Conservation (phyloP, 2,888 invertebrate genomes). For the Ditula angustiorana region DNA sequence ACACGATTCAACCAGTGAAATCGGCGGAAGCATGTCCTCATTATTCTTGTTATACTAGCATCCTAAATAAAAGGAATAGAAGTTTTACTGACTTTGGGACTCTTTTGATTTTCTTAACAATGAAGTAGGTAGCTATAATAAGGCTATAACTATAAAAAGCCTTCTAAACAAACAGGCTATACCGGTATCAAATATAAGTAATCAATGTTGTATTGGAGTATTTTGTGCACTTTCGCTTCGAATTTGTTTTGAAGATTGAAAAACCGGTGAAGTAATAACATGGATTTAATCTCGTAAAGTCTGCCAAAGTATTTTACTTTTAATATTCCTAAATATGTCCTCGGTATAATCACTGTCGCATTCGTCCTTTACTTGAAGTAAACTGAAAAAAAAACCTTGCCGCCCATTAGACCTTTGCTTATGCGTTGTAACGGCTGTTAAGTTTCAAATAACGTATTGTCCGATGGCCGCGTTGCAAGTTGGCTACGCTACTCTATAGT, state of each 20-base stretch:
- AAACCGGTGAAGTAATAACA: too few relatives aligned
- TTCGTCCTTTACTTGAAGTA: neutral
- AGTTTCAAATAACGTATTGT: conserved; percentile 31
- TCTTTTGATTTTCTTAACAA: too few relatives aligned
- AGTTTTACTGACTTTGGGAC: neutral
- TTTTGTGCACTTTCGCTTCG: too few relatives aligned
- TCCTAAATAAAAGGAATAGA: neutral
- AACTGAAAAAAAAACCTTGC: conserved; percentile 13
- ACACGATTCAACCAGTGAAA: conserved; percentile 53
- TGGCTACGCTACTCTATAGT: conserved; percentile 47
- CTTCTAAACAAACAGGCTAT: too few relatives aligned
- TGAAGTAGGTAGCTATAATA: too few relatives aligned
- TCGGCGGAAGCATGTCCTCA: conserved; percentile 55
- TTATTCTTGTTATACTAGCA: neutral
- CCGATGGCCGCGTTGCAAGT: conserved; percentile 13
- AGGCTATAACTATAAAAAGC: neutral
- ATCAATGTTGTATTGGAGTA: too few relatives aligned
- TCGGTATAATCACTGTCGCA: neutral
- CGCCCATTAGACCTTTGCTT: conserved; percentile 7
- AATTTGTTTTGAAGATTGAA: too few relatives aligned
- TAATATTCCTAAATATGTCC: neutral
- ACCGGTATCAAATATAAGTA: too few relatives aligned
- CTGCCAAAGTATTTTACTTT: too few relatives aligned
- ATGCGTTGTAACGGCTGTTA: conserved; percentile 1
- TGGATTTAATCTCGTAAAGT: too few relatives aligned